Evolutionary conservation across 2,888 invertebrate species (phyloP).

Genomic region (Eupithecia tripunctaria): DNA sequence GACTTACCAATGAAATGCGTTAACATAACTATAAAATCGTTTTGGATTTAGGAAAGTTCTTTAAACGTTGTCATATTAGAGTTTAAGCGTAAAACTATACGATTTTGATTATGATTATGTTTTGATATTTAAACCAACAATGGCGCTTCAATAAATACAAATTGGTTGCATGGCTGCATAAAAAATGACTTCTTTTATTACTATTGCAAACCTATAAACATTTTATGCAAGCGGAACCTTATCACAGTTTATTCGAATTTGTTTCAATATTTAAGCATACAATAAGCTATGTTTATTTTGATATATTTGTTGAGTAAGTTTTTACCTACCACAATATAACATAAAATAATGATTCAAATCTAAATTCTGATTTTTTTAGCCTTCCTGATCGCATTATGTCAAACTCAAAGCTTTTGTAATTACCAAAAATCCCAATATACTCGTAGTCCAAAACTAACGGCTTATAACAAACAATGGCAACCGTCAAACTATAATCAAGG

Average conservation of each 20-base stretch:
- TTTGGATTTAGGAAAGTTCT: background rate
- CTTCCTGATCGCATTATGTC: background rate
- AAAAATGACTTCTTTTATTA: background rate
- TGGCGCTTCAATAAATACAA: background rate
- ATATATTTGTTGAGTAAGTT: constrained; percentile 1
- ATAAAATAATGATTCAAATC: background rate
- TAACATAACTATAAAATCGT: background rate
- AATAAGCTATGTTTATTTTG: background rate
- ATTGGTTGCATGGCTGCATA: background rate
- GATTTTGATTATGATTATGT: background rate
- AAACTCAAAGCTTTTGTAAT: background rate
- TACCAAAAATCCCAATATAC: background rate
- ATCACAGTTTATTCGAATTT: background rate
- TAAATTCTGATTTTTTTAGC: background rate
- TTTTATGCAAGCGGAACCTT: background rate
- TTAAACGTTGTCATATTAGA: background rate
- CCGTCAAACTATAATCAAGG: background rate
- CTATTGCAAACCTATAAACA: background rate
- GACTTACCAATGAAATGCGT: background rate
- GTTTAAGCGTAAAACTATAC: background rate
- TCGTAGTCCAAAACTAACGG: background rate
- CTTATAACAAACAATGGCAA: background rate
- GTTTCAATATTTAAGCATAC: background rate
- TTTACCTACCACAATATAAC: background rate
- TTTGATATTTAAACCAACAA: background rate